Evolutionary conservation across 2,113 vertebrate genomes (phyloP).

Genomic region (Cyprinus carpio): DNA sequence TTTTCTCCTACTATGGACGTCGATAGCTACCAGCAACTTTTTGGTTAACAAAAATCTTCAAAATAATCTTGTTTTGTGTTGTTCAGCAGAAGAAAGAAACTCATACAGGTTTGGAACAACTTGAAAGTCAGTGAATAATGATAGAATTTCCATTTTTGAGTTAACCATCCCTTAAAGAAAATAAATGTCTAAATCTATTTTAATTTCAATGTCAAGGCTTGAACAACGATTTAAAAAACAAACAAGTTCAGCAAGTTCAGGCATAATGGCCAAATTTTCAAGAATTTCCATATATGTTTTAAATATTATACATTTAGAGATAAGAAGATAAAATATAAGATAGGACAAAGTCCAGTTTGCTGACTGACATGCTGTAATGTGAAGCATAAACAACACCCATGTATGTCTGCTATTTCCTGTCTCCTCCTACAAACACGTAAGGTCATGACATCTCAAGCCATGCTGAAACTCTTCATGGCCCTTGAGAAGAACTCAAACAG

Average conservation of each 20-base stretch:
- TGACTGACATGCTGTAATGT: constrained; percentile 5
- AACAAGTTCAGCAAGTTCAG: not conserved
- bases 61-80: no score
- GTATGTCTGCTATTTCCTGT: constrained; percentile 55
- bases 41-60: no score
- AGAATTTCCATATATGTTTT: not conserved
- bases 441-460: constrained; percentile 48
- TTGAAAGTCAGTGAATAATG: not conserved
- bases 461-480: constrained; percentile 18
- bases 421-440: constrained; percentile 41
- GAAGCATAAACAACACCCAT: constrained; percentile 34
- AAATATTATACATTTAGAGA: constrained; percentile 13
- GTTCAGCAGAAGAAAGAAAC: not conserved
- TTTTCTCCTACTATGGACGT: no score
- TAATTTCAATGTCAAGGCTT: not conserved
- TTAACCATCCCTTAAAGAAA: not conserved
- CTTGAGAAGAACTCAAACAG: not conserved
- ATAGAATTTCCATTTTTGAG: not conserved
- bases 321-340: not conserved
- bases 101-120: not conserved
- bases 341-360: constrained; percentile 17
- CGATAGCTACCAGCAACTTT: no score
- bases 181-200: no score
- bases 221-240: not conserved
- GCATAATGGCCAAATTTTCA: not conserved